Percentiles rank a stretch among this genome's conserved stretches.
Conservation (phyloP, 2,113 vertebrate species). For the Gadus chalcogrammus region DNA sequence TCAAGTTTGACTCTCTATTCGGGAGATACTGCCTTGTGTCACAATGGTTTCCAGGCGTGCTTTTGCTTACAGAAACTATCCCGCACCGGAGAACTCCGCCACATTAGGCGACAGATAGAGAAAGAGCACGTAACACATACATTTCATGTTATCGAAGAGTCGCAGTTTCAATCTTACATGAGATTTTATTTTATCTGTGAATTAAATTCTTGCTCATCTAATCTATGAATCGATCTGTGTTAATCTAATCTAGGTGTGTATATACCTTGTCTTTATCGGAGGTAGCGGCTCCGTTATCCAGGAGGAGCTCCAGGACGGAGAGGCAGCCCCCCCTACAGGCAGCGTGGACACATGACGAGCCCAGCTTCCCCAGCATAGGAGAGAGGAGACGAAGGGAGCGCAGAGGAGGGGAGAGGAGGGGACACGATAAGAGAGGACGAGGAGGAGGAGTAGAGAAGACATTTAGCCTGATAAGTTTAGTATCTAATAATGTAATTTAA, state of each 20-base stretch:
- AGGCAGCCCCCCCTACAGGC: slow-evolving; percentile 82
- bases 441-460: neutral
- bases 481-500: neutral
- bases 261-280: slow-evolving; percentile 75
- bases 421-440: neutral
- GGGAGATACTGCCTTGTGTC: too few species aligned
- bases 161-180: too few species aligned
- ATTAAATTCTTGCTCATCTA: neutral
- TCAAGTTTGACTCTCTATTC: too few species aligned
- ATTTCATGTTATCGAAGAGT: too few species aligned
- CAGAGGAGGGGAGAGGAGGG: neutral
- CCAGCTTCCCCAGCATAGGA: slow-evolving; percentile 70
- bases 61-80: too few species aligned
- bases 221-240: neutral
- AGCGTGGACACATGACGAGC: slow-evolving; percentile 84
- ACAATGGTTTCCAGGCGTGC: too few species aligned
- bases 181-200: neutral
- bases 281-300: slow-evolving; percentile 79
- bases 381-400: neutral
- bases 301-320: slow-evolving; percentile 76
- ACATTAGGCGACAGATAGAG: too few species aligned
- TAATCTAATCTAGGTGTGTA: neutral
- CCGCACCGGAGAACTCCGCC: too few species aligned
- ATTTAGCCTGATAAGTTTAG: neutral
- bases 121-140: too few species aligned